Evolutionary conservation across 2,113 vertebrate genomes (phyloP).

Genomic region (Plecotus auritus): DNA sequence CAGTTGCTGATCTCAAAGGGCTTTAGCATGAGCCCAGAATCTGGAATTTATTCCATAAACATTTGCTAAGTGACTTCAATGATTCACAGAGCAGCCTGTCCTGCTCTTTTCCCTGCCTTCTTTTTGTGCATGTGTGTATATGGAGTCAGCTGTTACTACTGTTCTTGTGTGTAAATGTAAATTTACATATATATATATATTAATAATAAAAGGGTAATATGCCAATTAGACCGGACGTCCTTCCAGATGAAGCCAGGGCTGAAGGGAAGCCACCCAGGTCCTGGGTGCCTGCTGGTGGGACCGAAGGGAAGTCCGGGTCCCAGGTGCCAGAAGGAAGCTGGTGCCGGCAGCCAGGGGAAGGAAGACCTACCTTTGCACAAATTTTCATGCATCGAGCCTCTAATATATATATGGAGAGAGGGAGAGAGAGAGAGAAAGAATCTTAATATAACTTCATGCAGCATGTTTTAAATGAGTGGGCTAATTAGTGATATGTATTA

Average conservation of each 20-base stretch:
- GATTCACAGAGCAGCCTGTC: neutral
- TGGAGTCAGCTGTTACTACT: neutral
- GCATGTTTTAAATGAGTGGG: neutral
- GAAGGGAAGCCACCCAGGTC: too few species aligned
- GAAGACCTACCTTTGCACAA: too few species aligned
- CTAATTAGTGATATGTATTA: neutral
- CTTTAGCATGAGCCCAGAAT: neutral
- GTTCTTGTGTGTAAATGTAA: neutral
- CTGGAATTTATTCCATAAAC: conserved; percentile 26
- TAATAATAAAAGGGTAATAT: too few species aligned
- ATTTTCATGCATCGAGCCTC: too few species aligned
- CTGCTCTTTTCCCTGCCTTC: neutral
- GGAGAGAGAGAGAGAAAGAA: neutral
- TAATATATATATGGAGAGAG: too few species aligned
- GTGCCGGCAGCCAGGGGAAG: too few species aligned
- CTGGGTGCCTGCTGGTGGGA: too few species aligned
- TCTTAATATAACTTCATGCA: neutral
- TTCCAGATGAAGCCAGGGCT: too few species aligned
- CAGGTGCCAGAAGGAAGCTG: too few species aligned
- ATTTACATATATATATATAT: too few species aligned
- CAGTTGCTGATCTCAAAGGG: neutral
- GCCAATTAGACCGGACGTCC: too few species aligned
- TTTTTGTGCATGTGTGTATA: neutral
- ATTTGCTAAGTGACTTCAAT: neutral
- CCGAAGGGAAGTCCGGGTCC: too few species aligned